These are phyloP conservation scores for Drosophila malerkotliana DNA, from an alignment of 1,140 invertebrate species.

Conservation along the genomic window DNA sequence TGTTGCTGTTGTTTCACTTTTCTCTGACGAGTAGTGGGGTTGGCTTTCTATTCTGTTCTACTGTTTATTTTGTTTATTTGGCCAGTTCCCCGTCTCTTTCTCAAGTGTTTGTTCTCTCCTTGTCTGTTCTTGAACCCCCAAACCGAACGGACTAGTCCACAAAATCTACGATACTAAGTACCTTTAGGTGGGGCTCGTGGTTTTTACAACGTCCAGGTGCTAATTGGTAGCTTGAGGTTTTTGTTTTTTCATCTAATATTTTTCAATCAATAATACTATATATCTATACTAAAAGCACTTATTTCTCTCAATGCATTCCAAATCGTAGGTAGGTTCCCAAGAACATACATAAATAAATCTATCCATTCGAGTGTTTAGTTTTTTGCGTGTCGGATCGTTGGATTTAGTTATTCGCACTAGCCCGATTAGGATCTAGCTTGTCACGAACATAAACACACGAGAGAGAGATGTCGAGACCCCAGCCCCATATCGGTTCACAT, in stretches of 20 bases:
- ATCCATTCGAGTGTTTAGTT: constrained; percentile 10
- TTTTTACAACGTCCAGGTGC: constrained; percentile 16
- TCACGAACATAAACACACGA: constrained; percentile 26
- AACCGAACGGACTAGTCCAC: constrained; percentile 1
- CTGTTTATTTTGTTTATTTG: neutral
- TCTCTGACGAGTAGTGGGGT: constrained; percentile 24
- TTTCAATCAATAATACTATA: no score
- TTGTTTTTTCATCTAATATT: neutral
- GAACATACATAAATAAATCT: constrained; percentile 5
- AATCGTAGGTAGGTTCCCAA: neutral
- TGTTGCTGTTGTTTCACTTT: constrained; percentile 38
- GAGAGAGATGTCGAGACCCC: constrained; percentile 23
- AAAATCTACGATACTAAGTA: constrained; percentile 15
- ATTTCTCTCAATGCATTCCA: neutral
- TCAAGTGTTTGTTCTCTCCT: neutral
- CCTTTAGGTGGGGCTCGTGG: constrained; percentile 24
- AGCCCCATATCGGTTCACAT: constrained; percentile 22
- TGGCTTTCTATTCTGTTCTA: constrained; percentile 15
- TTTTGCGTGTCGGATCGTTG: constrained; percentile 17
- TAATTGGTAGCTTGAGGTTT: constrained; percentile 23
- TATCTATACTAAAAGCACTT: neutral
- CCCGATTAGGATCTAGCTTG: constrained; percentile 22
- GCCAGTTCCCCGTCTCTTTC: neutral
- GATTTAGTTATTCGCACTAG: constrained; percentile 25
- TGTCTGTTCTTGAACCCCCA: constrained; percentile 40